These are phyloP conservation scores for Ptychoptera albimana DNA, from an alignment of 2,888 invertebrate species.

Conservation along the genomic window DNA sequence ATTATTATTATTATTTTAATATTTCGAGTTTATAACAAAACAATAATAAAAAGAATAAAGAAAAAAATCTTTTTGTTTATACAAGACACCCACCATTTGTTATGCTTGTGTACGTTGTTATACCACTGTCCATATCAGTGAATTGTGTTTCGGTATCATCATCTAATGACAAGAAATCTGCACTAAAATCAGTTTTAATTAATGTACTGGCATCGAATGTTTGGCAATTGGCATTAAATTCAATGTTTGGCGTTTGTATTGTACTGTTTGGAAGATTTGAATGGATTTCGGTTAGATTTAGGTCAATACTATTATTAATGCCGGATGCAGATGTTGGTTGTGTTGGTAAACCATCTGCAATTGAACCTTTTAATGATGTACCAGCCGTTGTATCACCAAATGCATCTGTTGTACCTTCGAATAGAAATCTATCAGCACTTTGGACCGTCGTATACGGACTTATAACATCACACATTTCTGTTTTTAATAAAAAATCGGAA, in stretches of 20 bases:
- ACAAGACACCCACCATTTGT: slow-evolving; percentile 28
- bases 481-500: slow-evolving; percentile 26
- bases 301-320: slow-evolving; percentile 18
- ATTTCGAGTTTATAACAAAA: too few relatives aligned
- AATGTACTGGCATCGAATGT: slow-evolving; percentile 10
- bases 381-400: slow-evolving; percentile 16
- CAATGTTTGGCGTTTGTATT: background rate
- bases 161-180: slow-evolving; percentile 24
- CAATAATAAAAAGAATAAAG: slow-evolving; percentile 4
- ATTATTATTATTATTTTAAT: too few relatives aligned
- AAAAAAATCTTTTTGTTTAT: slow-evolving; percentile 20
- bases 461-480: slow-evolving; percentile 27
- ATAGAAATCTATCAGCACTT: slow-evolving; percentile 29
- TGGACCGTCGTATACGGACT: slow-evolving; percentile 29
- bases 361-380: slow-evolving; percentile 1
- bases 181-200: slow-evolving; percentile 22
- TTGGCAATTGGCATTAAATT: slow-evolving; percentile 6
- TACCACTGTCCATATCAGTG: slow-evolving; percentile 27
- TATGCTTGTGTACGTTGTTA: slow-evolving; percentile 23
- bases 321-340: slow-evolving; percentile 6
- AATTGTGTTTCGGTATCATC: slow-evolving; percentile 24
- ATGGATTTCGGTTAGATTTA: background rate
- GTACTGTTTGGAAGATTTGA: background rate
- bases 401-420: slow-evolving; percentile 20
- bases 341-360: too few relatives aligned